A percentile compares a stretch with the other conserved stretches of the same genome.
Conservation (phyloP, 2,113 vertebrate genomes). For the Dicentrarchus labrax region DNA sequence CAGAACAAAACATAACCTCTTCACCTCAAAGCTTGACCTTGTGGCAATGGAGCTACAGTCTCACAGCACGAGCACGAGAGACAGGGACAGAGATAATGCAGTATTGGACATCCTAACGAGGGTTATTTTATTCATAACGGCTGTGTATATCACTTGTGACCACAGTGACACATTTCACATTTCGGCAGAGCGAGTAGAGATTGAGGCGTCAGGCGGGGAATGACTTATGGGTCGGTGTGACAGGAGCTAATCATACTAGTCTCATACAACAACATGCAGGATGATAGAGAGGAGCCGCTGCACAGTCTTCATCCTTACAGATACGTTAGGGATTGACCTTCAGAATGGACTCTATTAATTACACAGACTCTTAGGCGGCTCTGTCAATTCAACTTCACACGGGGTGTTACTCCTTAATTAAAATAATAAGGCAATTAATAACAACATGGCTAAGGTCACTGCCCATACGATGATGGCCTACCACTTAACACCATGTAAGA, state of each 20-base stretch:
- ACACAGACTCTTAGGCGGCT: conserved; percentile 65
- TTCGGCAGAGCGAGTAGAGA: conserved; percentile 66
- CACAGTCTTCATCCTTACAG: conserved; percentile 32
- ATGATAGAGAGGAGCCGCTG: conserved; percentile 60
- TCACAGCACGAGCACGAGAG: conserved; percentile 14
- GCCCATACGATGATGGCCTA: conserved; percentile 61
- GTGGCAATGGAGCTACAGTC: conserved; percentile 5
- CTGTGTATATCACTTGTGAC: conserved; percentile 75
- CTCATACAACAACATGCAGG: conserved; percentile 75
- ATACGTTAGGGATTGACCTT: conserved; percentile 79
- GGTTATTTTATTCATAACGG: conserved; percentile 82
- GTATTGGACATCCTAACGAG: conserved; percentile 69
- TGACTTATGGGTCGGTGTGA: conserved; percentile 73
- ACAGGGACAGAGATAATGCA: conserved; percentile 55
- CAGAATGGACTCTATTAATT: conserved; percentile 79
- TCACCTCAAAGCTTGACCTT: conserved; percentile 59
- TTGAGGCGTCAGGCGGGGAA: conserved; percentile 64
- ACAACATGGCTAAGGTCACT: conserved; percentile 80
- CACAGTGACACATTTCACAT: conserved; percentile 75
- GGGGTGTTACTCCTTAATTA: conserved; percentile 81
- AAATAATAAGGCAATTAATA: conserved; percentile 85
- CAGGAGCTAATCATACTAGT: conserved; percentile 79
- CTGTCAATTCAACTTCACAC: conserved; percentile 72
- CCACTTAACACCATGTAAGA: conserved; percentile 60
- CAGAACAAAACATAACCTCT: conserved; percentile 50